phyloP scores from a whole-genome alignment of 2,888 invertebrate species.

The Ectemnius cavifrons region DNA sequence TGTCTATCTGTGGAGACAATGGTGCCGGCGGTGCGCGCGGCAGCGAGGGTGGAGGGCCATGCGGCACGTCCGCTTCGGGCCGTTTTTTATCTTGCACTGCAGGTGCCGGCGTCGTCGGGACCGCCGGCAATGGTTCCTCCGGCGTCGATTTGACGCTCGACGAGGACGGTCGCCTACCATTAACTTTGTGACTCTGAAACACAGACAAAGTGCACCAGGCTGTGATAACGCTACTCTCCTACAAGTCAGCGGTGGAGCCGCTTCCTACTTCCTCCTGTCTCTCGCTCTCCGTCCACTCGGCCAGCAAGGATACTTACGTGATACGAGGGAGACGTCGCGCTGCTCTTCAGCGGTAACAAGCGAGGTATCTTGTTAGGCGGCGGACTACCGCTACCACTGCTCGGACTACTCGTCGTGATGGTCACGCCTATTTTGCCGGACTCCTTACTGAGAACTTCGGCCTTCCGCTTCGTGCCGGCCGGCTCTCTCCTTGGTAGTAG shows the following conservation, averaged over 20 bases:
- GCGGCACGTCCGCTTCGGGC: constrained; percentile 75
- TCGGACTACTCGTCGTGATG: constrained; percentile 86
- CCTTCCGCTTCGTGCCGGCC: constrained; percentile 89
- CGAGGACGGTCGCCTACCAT: constrained; percentile 79
- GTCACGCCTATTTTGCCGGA: constrained; percentile 95
- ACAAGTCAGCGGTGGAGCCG: too few relatives aligned
- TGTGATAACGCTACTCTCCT: too few relatives aligned
- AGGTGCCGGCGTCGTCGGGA: constrained; percentile 74
- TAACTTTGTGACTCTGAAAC: constrained; percentile 79
- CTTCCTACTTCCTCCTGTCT: too few relatives aligned
- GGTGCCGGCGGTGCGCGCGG: constrained; percentile 72
- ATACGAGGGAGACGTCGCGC: constrained; percentile 74
- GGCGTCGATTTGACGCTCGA: constrained; percentile 76
- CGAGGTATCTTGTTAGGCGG: constrained; percentile 79
- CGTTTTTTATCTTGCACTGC: constrained; percentile 74
- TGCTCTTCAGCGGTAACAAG: constrained; percentile 75
- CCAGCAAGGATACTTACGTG: constrained; percentile 63
- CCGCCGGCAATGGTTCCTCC: constrained; percentile 76
- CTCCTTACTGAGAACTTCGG: constrained; percentile 90
- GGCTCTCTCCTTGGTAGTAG: constrained; percentile 80
- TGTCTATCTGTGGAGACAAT: constrained; percentile 66
- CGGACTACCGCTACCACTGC: constrained; percentile 79
- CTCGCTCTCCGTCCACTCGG: too few relatives aligned
- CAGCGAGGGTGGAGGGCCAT: constrained; percentile 74
- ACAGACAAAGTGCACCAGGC: neutral